These are phyloP conservation scores for Sebastes schlegelii DNA, from an alignment of 2,113 vertebrate genomes.

Conservation along the genomic window DNA sequence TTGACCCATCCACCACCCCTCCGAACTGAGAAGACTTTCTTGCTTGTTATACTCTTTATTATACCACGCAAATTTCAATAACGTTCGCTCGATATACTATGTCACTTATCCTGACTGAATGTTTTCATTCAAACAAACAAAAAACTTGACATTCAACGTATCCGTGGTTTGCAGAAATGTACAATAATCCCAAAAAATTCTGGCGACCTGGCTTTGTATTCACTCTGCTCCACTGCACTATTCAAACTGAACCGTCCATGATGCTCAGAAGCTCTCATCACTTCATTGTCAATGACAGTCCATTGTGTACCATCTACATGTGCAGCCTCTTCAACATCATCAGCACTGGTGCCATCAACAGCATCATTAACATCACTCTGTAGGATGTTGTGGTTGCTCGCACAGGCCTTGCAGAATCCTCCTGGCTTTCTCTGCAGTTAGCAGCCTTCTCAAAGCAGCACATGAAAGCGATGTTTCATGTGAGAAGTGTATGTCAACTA, in stretches of 20 bases:
- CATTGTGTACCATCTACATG: not conserved
- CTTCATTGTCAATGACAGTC: not conserved
- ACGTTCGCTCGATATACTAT: too few species aligned
- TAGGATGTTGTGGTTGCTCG: not conserved
- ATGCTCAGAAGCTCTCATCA: not conserved
- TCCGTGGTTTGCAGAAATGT: too few species aligned
- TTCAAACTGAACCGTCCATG: not conserved
- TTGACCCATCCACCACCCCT: too few species aligned
- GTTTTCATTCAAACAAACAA: too few species aligned
- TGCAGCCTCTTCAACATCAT: not conserved
- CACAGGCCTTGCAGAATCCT: not conserved
- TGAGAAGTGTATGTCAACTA: constrained; percentile 5
- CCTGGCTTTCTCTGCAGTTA: not conserved
- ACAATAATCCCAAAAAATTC: too few species aligned
- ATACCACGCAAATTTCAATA: too few species aligned
- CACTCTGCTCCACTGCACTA: not conserved
- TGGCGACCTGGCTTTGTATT: too few species aligned
- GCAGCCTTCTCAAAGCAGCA: not conserved
- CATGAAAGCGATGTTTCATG: not conserved
- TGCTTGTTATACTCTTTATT: too few species aligned
- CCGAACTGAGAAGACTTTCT: too few species aligned
- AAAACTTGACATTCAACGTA: too few species aligned
- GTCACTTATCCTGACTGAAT: too few species aligned
- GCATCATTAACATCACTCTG: not conserved
- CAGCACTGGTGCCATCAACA: not conserved